Conservation (phyloP, 30 jellyfish, hydroid and myxozoan species). For the Rhopilema esculentum region DNA sequence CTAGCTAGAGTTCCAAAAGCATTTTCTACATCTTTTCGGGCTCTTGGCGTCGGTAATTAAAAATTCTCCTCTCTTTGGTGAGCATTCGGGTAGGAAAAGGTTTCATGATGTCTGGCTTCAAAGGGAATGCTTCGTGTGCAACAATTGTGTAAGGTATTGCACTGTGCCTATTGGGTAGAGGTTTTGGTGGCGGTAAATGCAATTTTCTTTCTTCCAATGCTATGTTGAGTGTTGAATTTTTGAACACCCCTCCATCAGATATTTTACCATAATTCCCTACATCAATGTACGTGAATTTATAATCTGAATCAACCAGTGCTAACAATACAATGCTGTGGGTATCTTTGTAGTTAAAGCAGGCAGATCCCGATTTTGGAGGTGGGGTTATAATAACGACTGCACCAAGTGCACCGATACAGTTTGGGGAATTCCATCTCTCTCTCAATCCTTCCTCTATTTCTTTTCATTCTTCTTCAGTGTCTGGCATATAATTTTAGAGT, state of each 20-base stretch:
- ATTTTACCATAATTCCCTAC: slow-evolving; percentile 54
- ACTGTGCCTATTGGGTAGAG: slow-evolving; percentile 10
- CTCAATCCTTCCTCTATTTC: slow-evolving; percentile 15
- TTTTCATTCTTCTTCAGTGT: slow-evolving; percentile 10
- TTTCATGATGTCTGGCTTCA: slow-evolving; percentile 44
- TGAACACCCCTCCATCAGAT: slow-evolving; percentile 54
- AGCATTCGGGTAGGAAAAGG: not conserved
- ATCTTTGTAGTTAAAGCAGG: slow-evolving; percentile 40
- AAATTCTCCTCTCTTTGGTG: not conserved
- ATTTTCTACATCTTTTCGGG: not conserved
- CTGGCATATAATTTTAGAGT: not conserved
- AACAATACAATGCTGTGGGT: slow-evolving; percentile 27
- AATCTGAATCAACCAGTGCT: slow-evolving; percentile 57
- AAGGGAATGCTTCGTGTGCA: slow-evolving; percentile 52
- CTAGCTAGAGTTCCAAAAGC: too few relatives aligned
- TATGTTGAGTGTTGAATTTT: slow-evolving; percentile 6
- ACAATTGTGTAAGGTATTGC: slow-evolving; percentile 28
- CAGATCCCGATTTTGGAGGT: slow-evolving; percentile 41
- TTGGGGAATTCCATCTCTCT: slow-evolving; percentile 5
- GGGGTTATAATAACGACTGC: not conserved
- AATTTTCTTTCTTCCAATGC: slow-evolving; percentile 31
- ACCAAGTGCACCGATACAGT: slow-evolving; percentile 1
- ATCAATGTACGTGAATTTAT: slow-evolving; percentile 47
- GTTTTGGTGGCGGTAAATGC: slow-evolving; percentile 32
- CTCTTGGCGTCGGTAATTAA: not conserved